Percentiles rank a stretch among this genome's conserved stretches.
These are phyloP conservation scores for Romanogobio albipinnatus DNA, from an alignment of 2,113 vertebrate species.

Conservation along the genomic window DNA sequence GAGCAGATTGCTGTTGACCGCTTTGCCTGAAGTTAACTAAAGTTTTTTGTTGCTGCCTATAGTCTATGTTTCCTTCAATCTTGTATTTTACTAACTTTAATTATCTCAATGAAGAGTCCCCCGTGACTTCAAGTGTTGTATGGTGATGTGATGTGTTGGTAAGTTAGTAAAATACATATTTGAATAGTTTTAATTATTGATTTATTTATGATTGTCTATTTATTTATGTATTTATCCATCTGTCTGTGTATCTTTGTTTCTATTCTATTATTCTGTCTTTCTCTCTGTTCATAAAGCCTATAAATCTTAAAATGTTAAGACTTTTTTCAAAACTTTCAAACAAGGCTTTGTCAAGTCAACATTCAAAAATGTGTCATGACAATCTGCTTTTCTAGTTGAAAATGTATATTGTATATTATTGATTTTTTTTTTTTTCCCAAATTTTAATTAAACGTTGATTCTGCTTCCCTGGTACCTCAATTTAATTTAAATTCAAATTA, in stretches of 20 bases:
- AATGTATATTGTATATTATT: not conserved
- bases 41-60: too few species aligned
- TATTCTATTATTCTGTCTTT: not conserved
- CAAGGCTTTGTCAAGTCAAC: not conserved
- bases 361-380: not conserved
- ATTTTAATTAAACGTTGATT: not conserved
- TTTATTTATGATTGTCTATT: too few species aligned
- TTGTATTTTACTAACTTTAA: too few species aligned
- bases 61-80: too few species aligned
- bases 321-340: not conserved
- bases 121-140: too few species aligned
- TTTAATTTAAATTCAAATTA: not conserved
- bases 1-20: too few species aligned
- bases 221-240: too few species aligned
- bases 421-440: not conserved
- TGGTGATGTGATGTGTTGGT: too few species aligned
- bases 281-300: not conserved
- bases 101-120: too few species aligned
- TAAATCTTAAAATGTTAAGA: not conserved
- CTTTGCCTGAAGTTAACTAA: too few species aligned
- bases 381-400: not conserved
- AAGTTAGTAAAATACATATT: too few species aligned
- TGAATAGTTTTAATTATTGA: too few species aligned
- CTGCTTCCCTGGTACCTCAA: not conserved
- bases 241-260: not conserved